Evolutionary conservation across 2,113 vertebrate genomes (phyloP), one percentile per base, ranked within the genome.

Genomic region (Stigmatopora argus): DNA sequence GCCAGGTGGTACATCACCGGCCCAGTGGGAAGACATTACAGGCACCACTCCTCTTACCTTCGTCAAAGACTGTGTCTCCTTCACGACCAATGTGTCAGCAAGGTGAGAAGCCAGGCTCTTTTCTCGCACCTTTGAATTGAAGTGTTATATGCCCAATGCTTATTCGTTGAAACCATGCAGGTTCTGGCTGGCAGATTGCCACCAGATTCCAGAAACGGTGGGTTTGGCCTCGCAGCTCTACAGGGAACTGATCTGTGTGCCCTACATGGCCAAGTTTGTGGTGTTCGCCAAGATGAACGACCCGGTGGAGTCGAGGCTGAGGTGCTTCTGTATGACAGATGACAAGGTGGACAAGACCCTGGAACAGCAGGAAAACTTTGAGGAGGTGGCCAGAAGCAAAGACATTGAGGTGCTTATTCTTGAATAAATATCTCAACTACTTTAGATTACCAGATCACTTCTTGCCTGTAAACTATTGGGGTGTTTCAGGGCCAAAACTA

Each of bases 301-400:
- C 77, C 91, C 94, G 0, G 91, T 99, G 77, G 97, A 99, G 83
- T 96, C 97, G 51, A 93, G 86, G 56, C 84, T 99, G 65, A 91
- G 97, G 55, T 99, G 97, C 86, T 99, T 99, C 90, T 99, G 97
- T 74, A 99, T 99, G 97, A 99, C 97, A 0, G 97, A 99, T 17
- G 97, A 99, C 84, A 98, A 97, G 89, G 96, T 98, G 73, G 97
- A 99, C 85, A 99, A 99, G 89, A 99, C 97, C 21, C 86, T 99
- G 84, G 97, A 99, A 83, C 97, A 99, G 72, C 97, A 99, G 78
- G 97, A 99, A 81, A 98, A 99, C 85, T 99, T 99, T 68, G 96
- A 98, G 87, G 97, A 99, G 82, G 97, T 97, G 75, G 97, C 97
- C 71, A 92, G 97, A 77, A 99, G 97, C 92, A 98, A 98, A 93